A percentile compares a stretch with the other conserved stretches of the same genome.
Evolutionary conservation across 2,113 vertebrate genomes (phyloP).

Genomic region (Colaptes auratus): DNA sequence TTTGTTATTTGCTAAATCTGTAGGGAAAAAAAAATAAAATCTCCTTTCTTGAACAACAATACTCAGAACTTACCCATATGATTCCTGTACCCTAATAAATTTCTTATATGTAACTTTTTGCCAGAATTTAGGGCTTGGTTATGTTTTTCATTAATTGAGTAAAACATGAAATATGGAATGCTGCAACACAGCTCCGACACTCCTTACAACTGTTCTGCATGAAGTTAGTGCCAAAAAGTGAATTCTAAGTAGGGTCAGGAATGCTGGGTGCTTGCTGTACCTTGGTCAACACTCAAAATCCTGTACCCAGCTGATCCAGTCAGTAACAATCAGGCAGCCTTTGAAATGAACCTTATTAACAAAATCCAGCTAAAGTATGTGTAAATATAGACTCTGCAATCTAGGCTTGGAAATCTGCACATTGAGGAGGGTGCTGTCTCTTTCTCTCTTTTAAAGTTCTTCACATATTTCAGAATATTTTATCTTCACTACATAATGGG

Average conservation of each 20-base stretch:
- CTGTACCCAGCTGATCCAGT: not conserved
- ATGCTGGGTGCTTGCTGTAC: not conserved
- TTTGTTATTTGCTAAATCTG: not conserved
- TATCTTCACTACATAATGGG: not conserved
- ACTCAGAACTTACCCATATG: not conserved
- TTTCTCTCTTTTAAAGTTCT: not conserved
- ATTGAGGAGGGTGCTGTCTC: not conserved
- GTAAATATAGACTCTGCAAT: constrained; percentile 39
- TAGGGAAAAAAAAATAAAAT: not conserved
- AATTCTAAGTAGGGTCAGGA: constrained; percentile 12
- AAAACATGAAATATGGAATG: not conserved
- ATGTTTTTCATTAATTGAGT: not conserved
- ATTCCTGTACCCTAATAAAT: not conserved
- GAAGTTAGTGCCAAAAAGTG: not conserved
- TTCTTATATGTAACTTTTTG: not conserved
- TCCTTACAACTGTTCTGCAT: not conserved
- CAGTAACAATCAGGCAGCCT: not conserved
- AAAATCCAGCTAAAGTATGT: constrained; percentile 30
- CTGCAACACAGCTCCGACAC: not conserved
- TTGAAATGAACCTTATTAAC: constrained; percentile 37
- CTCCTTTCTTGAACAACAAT: not conserved
- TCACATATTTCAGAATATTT: not conserved
- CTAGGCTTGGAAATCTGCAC: not conserved
- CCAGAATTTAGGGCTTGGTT: not conserved
- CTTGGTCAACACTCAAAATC: constrained; percentile 33